phyloP scores from a whole-genome alignment of 1,140 invertebrate genomes.

The Patella vulgata region DNA sequence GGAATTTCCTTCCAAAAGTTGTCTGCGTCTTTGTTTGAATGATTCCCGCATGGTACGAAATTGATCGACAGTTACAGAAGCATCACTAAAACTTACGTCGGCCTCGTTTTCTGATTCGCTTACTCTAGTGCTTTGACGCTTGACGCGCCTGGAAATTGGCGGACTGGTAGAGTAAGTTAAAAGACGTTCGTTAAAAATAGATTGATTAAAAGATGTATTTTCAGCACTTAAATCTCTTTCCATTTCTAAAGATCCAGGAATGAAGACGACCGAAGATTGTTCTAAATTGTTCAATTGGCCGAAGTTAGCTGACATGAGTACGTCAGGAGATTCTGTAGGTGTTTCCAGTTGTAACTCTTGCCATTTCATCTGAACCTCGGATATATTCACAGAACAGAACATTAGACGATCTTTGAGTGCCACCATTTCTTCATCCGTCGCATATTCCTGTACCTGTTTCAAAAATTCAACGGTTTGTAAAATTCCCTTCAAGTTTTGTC shows the following conservation, averaged over 20 bases:
- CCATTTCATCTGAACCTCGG: conserved; percentile 8
- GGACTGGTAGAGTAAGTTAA: too few relatives aligned
- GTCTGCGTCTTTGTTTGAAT: conserved; percentile 10
- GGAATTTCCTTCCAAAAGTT: conserved; percentile 6
- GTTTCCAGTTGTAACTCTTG: conserved; percentile 11
- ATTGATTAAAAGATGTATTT: too few relatives aligned
- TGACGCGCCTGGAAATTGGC: too few relatives aligned
- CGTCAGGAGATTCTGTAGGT: conserved; percentile 15
- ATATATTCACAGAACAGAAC: conserved; percentile 13
- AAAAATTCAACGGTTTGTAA: conserved; percentile 40
- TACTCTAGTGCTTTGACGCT: too few relatives aligned
- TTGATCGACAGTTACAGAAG: conserved; percentile 1
- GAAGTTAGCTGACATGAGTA: conserved; percentile 21
- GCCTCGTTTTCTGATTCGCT: too few relatives aligned
- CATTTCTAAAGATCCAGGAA: conserved; percentile 11
- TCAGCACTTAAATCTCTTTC: too few relatives aligned
- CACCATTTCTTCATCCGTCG: conserved; percentile 32
- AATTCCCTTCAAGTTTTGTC: conserved; percentile 33
- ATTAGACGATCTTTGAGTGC: conserved; percentile 21
- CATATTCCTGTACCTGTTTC: conserved; percentile 35
- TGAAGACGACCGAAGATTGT: conserved; percentile 15
- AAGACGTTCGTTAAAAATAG: too few relatives aligned
- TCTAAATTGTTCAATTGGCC: conserved; percentile 17
- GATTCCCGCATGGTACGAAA: conserved; percentile 15
- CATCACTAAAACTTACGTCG: too few relatives aligned